Base-by-base conservation (phyloP, 2,888 invertebrate genomes). In the Athetis lepigone region DNA sequence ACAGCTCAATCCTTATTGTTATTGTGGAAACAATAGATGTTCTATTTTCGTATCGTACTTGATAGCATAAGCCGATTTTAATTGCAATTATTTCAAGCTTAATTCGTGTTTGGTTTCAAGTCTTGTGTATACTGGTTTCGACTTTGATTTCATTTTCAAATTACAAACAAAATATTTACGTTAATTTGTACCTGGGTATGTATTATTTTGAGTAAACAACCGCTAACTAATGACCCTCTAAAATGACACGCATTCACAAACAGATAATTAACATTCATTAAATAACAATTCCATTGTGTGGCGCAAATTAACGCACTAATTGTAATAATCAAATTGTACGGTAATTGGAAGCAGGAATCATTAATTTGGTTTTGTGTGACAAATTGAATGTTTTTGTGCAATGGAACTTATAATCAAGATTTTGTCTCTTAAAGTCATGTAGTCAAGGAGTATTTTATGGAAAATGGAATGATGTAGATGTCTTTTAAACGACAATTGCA, bases 1-100 rank as follows among this genome's bases (percentile, higher is more conserved):
- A 56, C 21, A 54, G 33, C 45, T 56, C 37, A 55, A 37, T 45
- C 33, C 21, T 70, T 72, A 60, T 49, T 59, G 70, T 75, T 75
- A 47, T 70, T 70, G 65, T 36, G 59, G 62, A 65, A 65, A 75
- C 73, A 75, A 76, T 51, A 50, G 25, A 62, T 43, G 45, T 56
- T 58, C 42, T 63, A 66, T 66, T 69, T 52, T 29, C 51, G 33
- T 42, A 42, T 19, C 47, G 7, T 42, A 40, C 27, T 55, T 42
- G 19, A 23, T 47, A 36, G 54, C 23, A 33, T 51, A 63, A 74
- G 46, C 51, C 29, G 63, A 55, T 56, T 74, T 69, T 74, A 72
- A 72, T 72, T 63, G 69, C 51, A 51, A 74, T 74, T 54, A 73
- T 62, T 49, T 50, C 29, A 56, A 43, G 37, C 46, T 52, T 43